Percentiles rank a stretch among this genome's conserved stretches.
These are phyloP conservation scores for Geodia barretti DNA, from an alignment of 37 sponge, comb jelly and placozoan species.

Conservation along the genomic window DNA sequence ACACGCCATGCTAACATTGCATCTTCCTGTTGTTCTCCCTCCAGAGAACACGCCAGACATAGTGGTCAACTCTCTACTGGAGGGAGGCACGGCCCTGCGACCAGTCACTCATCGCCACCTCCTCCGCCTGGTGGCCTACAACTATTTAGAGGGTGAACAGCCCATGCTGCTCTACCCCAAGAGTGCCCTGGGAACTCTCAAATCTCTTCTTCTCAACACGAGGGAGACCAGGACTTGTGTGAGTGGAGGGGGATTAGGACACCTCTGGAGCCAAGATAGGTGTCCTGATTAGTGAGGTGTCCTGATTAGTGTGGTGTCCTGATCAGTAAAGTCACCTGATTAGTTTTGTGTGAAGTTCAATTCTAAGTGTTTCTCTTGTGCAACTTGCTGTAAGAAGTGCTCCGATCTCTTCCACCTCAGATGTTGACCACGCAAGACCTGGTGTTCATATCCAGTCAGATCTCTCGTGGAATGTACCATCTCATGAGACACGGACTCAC, in stretches of 20 bases:
- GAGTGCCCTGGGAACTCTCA: constrained; percentile 65
- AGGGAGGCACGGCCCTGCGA: constrained; percentile 56
- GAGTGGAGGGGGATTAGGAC: not conserved
- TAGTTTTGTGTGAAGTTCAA: not conserved
- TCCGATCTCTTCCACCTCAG: too few species aligned
- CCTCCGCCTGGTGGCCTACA: constrained; percentile 54
- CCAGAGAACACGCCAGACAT: constrained; percentile 74
- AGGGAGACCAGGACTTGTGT: constrained; percentile 38
- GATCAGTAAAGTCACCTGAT: not conserved
- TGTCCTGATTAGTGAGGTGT: not conserved
- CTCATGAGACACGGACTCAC: constrained; percentile 59
- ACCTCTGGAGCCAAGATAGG: not conserved
- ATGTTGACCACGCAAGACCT: constrained; percentile 71
- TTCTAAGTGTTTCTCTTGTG: too few species aligned
- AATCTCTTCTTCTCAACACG: constrained; percentile 42
- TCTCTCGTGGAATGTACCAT: constrained; percentile 88
- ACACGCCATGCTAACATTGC: not conserved
- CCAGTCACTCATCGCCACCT: constrained; percentile 63
- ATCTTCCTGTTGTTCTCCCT: not conserved
- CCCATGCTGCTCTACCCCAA: constrained; percentile 79
- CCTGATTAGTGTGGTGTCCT: not conserved
- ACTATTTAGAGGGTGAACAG: constrained; percentile 43
- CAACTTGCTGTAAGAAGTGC: too few species aligned
- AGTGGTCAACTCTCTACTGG: constrained; percentile 66
- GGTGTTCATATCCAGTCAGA: constrained; percentile 74